A percentile compares a stretch with the other conserved stretches of the same genome.
Conservation (phyloP, 2,888 invertebrate species). For the Rhamphomyia laevipes region DNA sequence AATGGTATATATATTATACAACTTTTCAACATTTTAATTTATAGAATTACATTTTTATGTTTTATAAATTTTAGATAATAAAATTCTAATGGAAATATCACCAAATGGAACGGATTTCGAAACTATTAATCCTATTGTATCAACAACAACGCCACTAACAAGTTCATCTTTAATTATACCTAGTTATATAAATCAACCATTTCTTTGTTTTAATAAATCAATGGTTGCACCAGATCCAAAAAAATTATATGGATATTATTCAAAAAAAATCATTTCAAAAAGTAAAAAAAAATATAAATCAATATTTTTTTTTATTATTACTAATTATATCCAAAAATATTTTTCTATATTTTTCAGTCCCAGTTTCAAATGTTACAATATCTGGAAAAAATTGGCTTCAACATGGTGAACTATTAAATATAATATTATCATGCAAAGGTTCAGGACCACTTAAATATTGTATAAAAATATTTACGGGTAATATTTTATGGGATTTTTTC, state of each 20-base stretch:
- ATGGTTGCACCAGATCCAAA: constrained; percentile 51
- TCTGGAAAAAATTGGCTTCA: constrained; percentile 72
- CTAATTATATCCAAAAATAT: constrained; percentile 2
- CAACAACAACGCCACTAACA: constrained; percentile 19
- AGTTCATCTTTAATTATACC: constrained; percentile 7
- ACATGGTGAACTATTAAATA: constrained; percentile 62
- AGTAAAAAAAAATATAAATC: constrained; percentile 39
- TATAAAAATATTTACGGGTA: constrained; percentile 48
- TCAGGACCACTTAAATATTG: constrained; percentile 65
- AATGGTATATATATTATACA: not conserved
- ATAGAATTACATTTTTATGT: not conserved
- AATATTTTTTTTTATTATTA: not conserved
- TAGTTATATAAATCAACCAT: constrained; percentile 31
- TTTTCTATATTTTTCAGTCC: constrained; percentile 43
- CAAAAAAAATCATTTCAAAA: constrained; percentile 50
- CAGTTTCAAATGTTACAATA: constrained; percentile 55
- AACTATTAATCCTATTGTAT: constrained; percentile 5
- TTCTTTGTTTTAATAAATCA: constrained; percentile 46
- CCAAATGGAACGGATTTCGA: constrained; percentile 15
- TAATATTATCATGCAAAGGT: constrained; percentile 62
- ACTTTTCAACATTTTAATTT: not conserved
- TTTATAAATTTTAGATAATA: constrained; percentile 1
- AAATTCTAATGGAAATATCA: not conserved
- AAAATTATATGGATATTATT: constrained; percentile 64
- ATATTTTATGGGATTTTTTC: not conserved